phyloP scores from a whole-genome alignment of 2,797 vertebrate genomes.

The Gallinago solitaria region DNA sequence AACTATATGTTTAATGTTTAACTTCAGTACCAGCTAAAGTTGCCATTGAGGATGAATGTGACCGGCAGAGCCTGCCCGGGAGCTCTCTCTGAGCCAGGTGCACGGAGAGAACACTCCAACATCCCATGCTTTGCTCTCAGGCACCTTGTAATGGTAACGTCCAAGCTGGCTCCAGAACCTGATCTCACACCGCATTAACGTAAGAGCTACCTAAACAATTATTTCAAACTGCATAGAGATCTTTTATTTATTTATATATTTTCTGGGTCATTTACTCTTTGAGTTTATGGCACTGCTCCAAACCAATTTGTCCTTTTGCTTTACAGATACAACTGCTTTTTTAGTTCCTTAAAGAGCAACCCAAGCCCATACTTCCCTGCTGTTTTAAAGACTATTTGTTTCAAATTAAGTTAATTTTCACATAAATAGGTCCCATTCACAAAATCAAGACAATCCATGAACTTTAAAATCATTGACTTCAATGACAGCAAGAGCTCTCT shows the following conservation, averaged over 20 bases:
- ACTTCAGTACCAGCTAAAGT: neutral
- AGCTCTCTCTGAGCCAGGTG: no score
- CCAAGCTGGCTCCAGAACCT: neutral
- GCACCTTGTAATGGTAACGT: accelerated
- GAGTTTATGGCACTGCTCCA: neutral
- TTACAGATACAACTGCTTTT: neutral
- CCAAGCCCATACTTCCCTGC: neutral
- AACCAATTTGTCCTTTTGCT: neutral
- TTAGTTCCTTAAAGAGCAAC: neutral
- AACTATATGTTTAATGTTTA: neutral
- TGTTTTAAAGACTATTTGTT: constrained; percentile 6
- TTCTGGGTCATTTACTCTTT: neutral
- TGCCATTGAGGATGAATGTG: neutral
- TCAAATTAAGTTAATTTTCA: neutral
- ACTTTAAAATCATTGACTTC: neutral
- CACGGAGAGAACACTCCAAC: accelerated
- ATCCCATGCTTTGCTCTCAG: neutral
- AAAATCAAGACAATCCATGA: neutral
- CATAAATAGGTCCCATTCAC: neutral
- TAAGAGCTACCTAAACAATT: neutral
- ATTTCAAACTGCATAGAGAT: neutral
- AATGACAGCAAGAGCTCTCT: neutral
- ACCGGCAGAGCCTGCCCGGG: neutral
- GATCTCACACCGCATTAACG: neutral
- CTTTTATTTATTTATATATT: neutral